Evolutionary conservation across 2,888 invertebrate species (phyloP), one percentile per base, ranked within the genome.

Genomic region (Ophonus ardosiacus): DNA sequence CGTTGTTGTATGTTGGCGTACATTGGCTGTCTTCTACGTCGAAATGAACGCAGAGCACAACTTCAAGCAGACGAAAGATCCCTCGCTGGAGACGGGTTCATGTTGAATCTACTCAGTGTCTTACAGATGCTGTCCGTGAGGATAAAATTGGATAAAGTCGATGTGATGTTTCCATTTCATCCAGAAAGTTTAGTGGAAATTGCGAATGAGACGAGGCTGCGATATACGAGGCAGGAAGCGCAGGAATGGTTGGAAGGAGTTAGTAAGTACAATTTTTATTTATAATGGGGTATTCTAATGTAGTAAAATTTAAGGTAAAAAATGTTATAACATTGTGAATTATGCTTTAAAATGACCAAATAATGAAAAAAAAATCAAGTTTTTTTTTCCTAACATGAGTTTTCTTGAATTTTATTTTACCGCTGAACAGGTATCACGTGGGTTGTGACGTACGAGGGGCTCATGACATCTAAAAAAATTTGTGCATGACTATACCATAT

Each of bases 51-150:
- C 86, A 93, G 98, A 56, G 95, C 97, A 0, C 98, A 98, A 90
- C 93, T 99, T 88, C 98, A 97, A 90, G 96, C 96, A 43, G 98
- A 98, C 90, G 97, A 98, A 89, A 93, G 96, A 85, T 93, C 96
- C 0, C 93, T 98, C 0, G 97, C 98, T 10, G 96, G 97, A 5
- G 98, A 99, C 91, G 99, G 99, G 0, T 98, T 98, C 91, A 97
- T 99, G 96, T 92, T 99, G 88, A 99, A 99, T 92, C 92, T 99
- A 17, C 94, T 98, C 88, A 96, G 96, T 79, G 97, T 98, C 18
- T 92, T 99, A 87, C 99, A 99, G 90, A 94, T 96, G 91, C 92
- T 99, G 21, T 96, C 98, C 0, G 94, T 96, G 13, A 98, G 98
- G 91, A 96, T 99, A 82, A 97, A 97, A 90, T 91, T 98, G 86